Conservation (phyloP, 2,888 invertebrate species). For the Agrenia bidenticulata region DNA sequence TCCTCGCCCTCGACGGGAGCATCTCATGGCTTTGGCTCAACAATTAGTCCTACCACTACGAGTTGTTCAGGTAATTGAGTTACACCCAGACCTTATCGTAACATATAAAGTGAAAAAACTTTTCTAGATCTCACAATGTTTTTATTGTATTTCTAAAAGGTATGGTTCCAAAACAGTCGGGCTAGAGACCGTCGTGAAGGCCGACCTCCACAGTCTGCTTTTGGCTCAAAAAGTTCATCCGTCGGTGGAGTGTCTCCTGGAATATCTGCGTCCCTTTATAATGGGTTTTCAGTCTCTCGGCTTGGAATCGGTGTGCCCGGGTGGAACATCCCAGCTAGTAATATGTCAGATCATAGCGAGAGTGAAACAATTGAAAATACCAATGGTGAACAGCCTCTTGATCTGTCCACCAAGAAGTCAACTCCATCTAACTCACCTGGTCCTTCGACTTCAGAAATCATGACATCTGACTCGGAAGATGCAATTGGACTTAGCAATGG, state of each 20-base stretch:
- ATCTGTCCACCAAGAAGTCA: slow-evolving; percentile 78
- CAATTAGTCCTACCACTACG: slow-evolving; percentile 63
- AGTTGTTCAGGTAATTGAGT: slow-evolving; percentile 59
- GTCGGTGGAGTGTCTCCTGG: slow-evolving; percentile 43
- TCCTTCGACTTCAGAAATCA: slow-evolving; percentile 55
- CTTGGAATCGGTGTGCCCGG: slow-evolving; percentile 35
- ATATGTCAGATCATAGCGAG: slow-evolving; percentile 21
- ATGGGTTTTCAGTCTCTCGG: slow-evolving; percentile 46
- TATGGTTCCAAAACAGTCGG: slow-evolving; percentile 95
- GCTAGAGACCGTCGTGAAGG: slow-evolving; percentile 80
- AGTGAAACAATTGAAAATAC: slow-evolving; percentile 44
- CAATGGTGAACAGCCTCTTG: slow-evolving; percentile 76
- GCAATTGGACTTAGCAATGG: slow-evolving; percentile 45
- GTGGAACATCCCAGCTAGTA: slow-evolving; percentile 39
- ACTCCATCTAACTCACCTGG: slow-evolving; percentile 65
- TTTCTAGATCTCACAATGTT: neutral
- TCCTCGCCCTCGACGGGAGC: slow-evolving; percentile 90
- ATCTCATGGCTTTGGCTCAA: slow-evolving; percentile 84
- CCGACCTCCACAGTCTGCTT: slow-evolving; percentile 53
- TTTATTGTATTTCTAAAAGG: slow-evolving; percentile 60
- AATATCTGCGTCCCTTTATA: slow-evolving; percentile 29
- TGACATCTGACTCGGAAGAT: slow-evolving; percentile 65
- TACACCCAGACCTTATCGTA: neutral
- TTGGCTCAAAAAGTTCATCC: slow-evolving; percentile 28
- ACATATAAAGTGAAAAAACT: neutral